phyloP scores from a whole-genome alignment of 2,113 vertebrate genomes.

The Rhegmatorhina hoffmannsi region DNA sequence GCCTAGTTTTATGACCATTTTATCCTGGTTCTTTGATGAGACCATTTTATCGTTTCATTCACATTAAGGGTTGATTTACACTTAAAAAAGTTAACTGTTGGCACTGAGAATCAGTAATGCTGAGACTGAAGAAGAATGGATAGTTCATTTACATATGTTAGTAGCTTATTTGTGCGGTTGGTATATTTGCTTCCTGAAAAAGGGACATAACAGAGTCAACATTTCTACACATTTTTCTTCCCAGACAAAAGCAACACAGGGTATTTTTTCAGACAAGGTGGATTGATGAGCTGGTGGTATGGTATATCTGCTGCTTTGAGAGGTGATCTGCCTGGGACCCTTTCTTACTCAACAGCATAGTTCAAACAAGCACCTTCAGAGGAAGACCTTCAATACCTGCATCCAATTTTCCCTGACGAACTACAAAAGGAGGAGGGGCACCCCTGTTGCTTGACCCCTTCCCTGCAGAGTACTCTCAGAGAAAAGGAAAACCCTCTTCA shows the following conservation, averaged over 20 bases:
- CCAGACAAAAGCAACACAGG: background rate
- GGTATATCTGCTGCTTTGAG: background rate
- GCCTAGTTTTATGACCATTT: background rate
- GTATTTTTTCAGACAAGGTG: background rate
- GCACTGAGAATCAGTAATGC: background rate
- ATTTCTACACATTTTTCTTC: background rate
- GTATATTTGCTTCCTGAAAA: background rate
- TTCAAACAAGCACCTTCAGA: background rate
- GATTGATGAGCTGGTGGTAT: background rate
- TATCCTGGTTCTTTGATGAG: background rate
- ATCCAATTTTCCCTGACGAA: background rate
- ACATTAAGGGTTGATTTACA: slow-evolving; percentile 32
- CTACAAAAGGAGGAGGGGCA: background rate
- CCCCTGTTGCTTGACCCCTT: background rate
- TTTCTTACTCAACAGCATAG: background rate
- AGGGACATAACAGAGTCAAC: background rate
- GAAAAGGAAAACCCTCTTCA: background rate
- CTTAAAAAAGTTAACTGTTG: background rate
- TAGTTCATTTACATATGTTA: background rate
- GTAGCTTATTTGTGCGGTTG: background rate
- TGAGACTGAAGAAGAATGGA: background rate
- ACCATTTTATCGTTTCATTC: background rate
- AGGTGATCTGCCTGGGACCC: background rate
- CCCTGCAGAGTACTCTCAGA: background rate
- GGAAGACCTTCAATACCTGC: background rate